phyloP scores from a whole-genome alignment of 2,888 invertebrate species.

The Drosophila koepferae region DNA sequence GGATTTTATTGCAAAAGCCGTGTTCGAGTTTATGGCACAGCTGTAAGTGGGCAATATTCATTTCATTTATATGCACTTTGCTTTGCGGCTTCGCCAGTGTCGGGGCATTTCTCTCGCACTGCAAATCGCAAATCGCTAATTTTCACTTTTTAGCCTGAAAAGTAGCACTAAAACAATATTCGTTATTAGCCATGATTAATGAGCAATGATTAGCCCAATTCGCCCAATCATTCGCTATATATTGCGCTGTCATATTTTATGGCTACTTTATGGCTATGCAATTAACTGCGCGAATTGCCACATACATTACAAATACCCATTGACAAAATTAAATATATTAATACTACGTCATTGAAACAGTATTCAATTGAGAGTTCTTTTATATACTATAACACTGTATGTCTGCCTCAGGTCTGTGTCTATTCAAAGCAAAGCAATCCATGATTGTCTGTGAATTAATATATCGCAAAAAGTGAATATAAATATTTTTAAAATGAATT shows the following conservation, averaged over 20 bases:
- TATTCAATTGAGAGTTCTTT: not conserved
- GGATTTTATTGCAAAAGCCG: constrained; percentile 82
- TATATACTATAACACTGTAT: not conserved
- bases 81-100: constrained; percentile 25
- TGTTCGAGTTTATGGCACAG: constrained; percentile 75
- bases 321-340: not conserved
- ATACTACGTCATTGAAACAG: not conserved
- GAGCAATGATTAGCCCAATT: constrained; percentile 42
- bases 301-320: not conserved
- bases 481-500: too few species aligned
- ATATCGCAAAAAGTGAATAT: too few species aligned
- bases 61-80: constrained; percentile 76
- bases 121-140: constrained; percentile 65
- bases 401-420: not conserved
- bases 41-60: constrained; percentile 75
- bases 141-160: constrained; percentile 64
- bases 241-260: constrained; percentile 58
- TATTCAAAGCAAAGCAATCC: too few species aligned
- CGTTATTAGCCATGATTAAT: constrained; percentile 46
- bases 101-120: constrained; percentile 34
- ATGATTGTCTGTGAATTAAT: too few species aligned
- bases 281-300: constrained; percentile 49
- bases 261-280: constrained; percentile 49
- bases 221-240: constrained; percentile 36
- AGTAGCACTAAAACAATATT: constrained; percentile 41